Evolutionary conservation across 2,113 vertebrate species (phyloP).

Genomic region (Vimba vimba): DNA sequence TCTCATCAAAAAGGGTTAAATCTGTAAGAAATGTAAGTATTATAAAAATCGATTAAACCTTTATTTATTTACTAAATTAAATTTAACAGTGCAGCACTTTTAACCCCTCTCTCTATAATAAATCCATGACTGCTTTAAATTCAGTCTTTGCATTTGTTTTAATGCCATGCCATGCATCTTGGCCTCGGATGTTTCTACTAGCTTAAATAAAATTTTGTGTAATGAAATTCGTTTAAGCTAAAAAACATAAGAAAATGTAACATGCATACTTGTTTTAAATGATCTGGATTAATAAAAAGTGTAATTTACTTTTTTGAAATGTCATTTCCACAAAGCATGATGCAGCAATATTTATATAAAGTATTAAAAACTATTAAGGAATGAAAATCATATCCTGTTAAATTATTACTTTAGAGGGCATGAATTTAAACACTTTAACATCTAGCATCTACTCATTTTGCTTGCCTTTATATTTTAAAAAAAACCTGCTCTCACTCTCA

Average conservation of each 20-base stretch:
- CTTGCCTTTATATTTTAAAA: neutral
- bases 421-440: slow-evolving; percentile 22
- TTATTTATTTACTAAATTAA: neutral
- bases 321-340: neutral
- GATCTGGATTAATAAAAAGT: neutral
- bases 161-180: neutral
- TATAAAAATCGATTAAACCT: neutral
- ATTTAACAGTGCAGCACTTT: neutral
- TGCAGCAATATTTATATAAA: no score
- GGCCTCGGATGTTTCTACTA: neutral
- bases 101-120: neutral
- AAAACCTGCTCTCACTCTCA: slow-evolving; percentile 20
- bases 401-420: neutral
- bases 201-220: neutral
- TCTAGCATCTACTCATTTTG: neutral
- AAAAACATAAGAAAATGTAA: neutral
- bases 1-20: neutral
- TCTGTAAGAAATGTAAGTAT: neutral
- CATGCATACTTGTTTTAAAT: neutral
- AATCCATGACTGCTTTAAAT: neutral
- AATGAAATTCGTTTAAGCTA: neutral
- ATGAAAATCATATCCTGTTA: no score
- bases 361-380: no score
- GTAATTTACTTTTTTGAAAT: neutral
- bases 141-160: neutral